Evolutionary conservation across 2,113 vertebrate genomes (phyloP), one percentile per base, ranked within the genome.

Genomic region (Passer montanus): DNA sequence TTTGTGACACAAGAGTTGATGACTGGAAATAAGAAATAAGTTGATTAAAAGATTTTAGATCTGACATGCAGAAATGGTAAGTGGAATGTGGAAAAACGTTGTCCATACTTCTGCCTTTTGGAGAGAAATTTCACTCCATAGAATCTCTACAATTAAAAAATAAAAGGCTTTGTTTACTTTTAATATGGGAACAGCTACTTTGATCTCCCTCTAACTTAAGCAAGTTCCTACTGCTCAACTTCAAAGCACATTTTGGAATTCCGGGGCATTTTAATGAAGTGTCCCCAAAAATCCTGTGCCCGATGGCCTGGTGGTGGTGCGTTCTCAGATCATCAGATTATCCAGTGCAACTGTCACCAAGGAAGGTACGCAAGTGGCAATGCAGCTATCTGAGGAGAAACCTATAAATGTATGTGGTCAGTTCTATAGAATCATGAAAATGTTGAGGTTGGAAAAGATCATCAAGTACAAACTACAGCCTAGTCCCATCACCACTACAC

Each of bases 181-280:
- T 74, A 52, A 69, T 70, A 59, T 72, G 20, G 59, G 77, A 41
- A 81, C 55, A 69, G 37, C 55, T 89, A 56, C 53, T 97, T 97
- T 94, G 73, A 97, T 96, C 70, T 94, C 76, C 56, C 68, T 39
- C 75, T 95, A 92, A 89, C 46, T 92, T 67, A 92, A 96, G 49
- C 35, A 89, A 66, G 66, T 79, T 92, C 67, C 74, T 95, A 78
- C 82, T 94, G 56, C 80, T 94, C 28, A 72, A 17, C 82, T 97
- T 97, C 95, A 98, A 97, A 97, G 66, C 30, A 58, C 1, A 11
- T 93, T 97, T 96, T 94, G 56, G 86, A 94, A 93, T 72, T 96
- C 58, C 22, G 35, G 70, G 79, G 72, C 27, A 83, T 94, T 96
- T 97, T 93, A 95, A 94, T 96, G 92, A 96, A 95, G 43, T 58